phyloP scores from a whole-genome alignment of 2,888 invertebrate genomes.

The Drosophila nigricruria region DNA sequence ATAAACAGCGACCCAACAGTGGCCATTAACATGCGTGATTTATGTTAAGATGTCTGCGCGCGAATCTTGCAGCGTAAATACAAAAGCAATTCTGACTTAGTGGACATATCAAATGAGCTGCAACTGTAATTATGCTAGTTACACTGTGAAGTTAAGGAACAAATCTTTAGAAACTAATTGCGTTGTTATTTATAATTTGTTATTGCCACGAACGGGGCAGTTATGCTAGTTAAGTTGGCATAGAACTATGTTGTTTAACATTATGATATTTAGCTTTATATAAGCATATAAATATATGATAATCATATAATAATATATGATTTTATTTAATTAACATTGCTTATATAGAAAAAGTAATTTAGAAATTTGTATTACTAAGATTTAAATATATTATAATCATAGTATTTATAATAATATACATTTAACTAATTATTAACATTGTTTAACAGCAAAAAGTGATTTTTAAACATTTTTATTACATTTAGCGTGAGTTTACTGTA shows the following conservation, averaged over 20 bases:
- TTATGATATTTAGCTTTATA: background rate
- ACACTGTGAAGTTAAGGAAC: background rate
- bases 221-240: background rate
- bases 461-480: no score
- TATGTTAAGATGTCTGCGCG: constrained; percentile 22
- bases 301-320: no score
- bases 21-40: constrained; percentile 29
- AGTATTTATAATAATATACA: background rate
- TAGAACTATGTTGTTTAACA: background rate
- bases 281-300: background rate
- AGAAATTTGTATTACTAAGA: background rate
- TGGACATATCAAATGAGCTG: constrained; percentile 1
- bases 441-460: no score
- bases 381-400: background rate
- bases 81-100: background rate
- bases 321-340: background rate
- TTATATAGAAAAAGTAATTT: background rate
- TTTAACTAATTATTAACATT: no score
- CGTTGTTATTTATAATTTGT: background rate
- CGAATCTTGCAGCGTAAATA: constrained; percentile 7
- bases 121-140: background rate
- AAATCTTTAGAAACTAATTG: background rate
- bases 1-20: constrained; percentile 19
- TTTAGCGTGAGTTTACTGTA: background rate
- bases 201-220: background rate